Base-by-base conservation (phyloP, 2,888 invertebrate species). In the Pegoplata infirma region DNA sequence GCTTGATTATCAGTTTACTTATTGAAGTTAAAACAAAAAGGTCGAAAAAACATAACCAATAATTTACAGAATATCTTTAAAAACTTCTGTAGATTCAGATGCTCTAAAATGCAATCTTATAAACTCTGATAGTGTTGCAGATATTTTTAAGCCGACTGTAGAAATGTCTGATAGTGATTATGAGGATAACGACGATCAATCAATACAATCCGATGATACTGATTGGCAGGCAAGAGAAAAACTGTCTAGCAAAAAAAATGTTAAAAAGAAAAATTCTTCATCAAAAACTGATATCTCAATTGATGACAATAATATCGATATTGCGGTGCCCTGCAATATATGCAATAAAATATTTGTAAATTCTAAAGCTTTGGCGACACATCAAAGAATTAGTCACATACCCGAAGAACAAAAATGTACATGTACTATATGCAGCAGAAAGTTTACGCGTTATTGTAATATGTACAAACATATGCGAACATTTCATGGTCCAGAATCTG, bases 401-500 rank as follows among this genome's bases (percentile, higher is more conserved):
- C 90, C 90, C 0, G 85, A 88, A 46, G 90, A 90, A 68, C 91
- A 91, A 78, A 88, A 89, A 53, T 92, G 90, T 80, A 90, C 92
- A 82, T 92, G 92, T 80, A 89, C 91, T 8, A 85, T 91, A 16
- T 92, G 92, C 81, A 89, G 91, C 6, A 91, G 91, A 80, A 91
- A 91, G 82, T 92, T 92, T 78, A 90, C 91, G 72, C 90, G 92
- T 47, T 91, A 91, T 81, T 91, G 92, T 81, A 92, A 92, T 83
- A 88, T 92, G 72, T 91, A 92, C 49, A 91, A 91, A 0, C 92
- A 92, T 81, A 90, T 91, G 55, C 40, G 71, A 1, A 55, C 46
- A 1, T 44, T 61, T 12, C 71, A 71, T 21, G 71, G 61, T 14
- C 53, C 71, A 1, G 71, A 71, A 2, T 28, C 61, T 0, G 71